Percentiles rank a stretch among this genome's conserved stretches.
phyloP scores from a whole-genome alignment of 1,140 invertebrate genomes.

The Carcinoscorpius rotundicauda region DNA sequence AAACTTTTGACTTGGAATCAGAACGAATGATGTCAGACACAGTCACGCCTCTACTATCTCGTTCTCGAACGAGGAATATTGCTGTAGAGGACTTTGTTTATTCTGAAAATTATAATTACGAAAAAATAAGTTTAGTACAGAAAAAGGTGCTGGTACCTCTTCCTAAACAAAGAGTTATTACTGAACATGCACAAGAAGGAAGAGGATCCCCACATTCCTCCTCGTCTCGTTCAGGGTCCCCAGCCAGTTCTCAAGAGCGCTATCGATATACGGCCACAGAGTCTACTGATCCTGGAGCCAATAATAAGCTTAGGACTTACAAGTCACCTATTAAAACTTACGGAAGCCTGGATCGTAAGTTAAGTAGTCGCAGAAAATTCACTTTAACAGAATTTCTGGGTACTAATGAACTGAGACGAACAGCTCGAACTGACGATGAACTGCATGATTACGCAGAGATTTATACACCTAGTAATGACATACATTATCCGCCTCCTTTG shows the following conservation, averaged over 20 bases:
- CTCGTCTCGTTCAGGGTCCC: background rate
- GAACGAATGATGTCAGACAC: background rate
- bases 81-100: background rate
- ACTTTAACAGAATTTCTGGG: slow-evolving; percentile 12
- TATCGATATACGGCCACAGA: background rate
- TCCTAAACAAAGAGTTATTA: background rate
- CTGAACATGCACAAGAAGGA: background rate
- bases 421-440: slow-evolving; percentile 38
- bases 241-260: background rate
- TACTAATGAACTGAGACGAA: slow-evolving; percentile 9
- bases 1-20: background rate
- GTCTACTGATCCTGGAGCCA: background rate
- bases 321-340: slow-evolving; percentile 8
- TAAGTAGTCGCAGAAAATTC: slow-evolving; percentile 12
- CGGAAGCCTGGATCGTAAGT: slow-evolving; percentile 23
- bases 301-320: background rate
- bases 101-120: background rate
- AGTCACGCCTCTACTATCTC: background rate
- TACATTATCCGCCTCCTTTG: slow-evolving; percentile 38
- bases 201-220: background rate
- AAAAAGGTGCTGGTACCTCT: background rate
- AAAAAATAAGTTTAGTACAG: too few species aligned
- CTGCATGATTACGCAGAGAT: slow-evolving; percentile 85
- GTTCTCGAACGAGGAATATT: background rate
- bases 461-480: slow-evolving; percentile 78